Evolutionary conservation across 2,797 vertebrate genomes (phyloP).

Genomic region (Nyctibius grandis): DNA sequence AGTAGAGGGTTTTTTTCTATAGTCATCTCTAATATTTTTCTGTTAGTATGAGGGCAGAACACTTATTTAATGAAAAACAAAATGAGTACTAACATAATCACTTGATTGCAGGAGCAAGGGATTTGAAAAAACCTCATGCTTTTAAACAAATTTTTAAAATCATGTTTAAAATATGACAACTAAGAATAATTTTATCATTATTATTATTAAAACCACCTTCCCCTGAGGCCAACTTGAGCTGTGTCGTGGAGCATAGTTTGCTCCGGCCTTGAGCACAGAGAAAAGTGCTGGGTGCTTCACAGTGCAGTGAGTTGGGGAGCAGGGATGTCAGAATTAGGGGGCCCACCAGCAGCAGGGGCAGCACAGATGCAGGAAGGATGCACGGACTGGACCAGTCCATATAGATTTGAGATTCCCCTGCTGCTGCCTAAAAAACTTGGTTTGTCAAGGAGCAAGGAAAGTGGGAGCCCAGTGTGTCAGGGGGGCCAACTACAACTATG

Average conservation of each 20-base stretch:
- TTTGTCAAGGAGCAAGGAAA: background rate
- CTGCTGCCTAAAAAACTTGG: background rate
- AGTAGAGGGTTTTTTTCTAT: background rate
- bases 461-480: background rate
- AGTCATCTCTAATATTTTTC: background rate
- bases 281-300: accelerated
- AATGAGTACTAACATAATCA: background rate
- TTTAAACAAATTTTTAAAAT: background rate
- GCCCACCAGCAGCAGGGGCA: background rate
- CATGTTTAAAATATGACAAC: background rate
- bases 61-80: background rate
- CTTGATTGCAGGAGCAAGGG: background rate
- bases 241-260: accelerated
- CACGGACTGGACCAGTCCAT: background rate
- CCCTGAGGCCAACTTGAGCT: background rate
- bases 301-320: background rate
- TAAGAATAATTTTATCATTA: background rate
- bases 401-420: background rate
- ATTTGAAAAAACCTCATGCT: background rate
- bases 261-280: background rate
- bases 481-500: accelerated
- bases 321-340: accelerated
- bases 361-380: background rate
- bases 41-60: background rate
- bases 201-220: background rate